A percentile compares a stretch with the other conserved stretches of the same genome.
phyloP scores from a whole-genome alignment of 2,797 vertebrate species.

The Enteromius unitaeniatus region DNA sequence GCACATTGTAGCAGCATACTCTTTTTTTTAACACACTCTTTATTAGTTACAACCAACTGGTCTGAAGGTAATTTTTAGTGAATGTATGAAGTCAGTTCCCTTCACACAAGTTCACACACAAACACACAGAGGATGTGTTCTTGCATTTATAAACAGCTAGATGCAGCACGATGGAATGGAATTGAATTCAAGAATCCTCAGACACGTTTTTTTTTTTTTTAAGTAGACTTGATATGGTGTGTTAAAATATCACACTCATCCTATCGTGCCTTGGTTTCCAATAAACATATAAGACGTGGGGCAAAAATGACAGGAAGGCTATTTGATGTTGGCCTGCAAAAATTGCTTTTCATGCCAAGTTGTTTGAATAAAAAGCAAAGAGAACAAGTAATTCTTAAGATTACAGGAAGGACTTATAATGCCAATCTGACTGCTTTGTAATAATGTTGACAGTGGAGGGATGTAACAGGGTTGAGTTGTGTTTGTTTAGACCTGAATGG shows the following conservation, averaged over 20 bases:
- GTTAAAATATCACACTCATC: not conserved
- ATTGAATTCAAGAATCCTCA: not conserved
- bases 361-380: conserved; percentile 12
- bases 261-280: not conserved
- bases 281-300: not conserved
- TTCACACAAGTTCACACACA: not conserved
- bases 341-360: not conserved
- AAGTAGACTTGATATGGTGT: not conserved
- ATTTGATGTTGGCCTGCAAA: not conserved
- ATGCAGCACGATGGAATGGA: not conserved
- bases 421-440: not conserved
- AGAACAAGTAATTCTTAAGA: not conserved
- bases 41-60: not conserved
- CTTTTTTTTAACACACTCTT: not conserved
- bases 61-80: not conserved
- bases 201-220: not conserved
- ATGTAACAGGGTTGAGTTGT: not conserved
- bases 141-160: conserved; percentile 1
- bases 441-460: conserved; percentile 27
- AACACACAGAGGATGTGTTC: not conserved
- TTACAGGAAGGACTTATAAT: conserved; percentile 2
- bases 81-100: not conserved
- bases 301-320: not conserved
- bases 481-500: conserved; percentile 7
- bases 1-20: not conserved